Evolutionary conservation across 2,888 invertebrate genomes (phyloP).

Genomic region (Limnephilus lunatus): DNA sequence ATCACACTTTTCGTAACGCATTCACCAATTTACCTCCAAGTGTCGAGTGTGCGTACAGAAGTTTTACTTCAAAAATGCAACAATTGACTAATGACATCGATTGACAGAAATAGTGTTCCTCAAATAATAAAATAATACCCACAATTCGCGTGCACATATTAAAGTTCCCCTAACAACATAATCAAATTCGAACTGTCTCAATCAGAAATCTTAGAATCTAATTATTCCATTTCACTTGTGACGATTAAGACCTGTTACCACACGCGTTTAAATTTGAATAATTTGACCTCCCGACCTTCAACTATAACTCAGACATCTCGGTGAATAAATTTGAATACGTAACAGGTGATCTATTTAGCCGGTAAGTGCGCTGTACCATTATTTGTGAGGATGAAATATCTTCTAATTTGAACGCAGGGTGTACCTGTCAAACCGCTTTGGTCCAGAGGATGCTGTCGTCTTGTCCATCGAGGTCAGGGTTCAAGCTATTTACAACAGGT

Average conservation of each 20-base stretch:
- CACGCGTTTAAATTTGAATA: neutral
- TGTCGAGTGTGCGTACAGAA: no score
- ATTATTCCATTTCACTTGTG: neutral
- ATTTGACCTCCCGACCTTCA: neutral
- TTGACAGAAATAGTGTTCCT: no score
- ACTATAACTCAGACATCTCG: neutral
- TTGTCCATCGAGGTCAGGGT: conserved; percentile 25
- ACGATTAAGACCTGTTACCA: neutral
- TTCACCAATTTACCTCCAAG: no score
- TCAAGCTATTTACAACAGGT: conserved; percentile 43
- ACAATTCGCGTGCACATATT: neutral
- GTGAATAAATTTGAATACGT: conserved; percentile 23
- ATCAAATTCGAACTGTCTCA: neutral
- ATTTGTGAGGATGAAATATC: neutral
- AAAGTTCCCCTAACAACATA: neutral
- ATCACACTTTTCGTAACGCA: no score
- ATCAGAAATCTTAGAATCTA: neutral
- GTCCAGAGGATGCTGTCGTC: conserved; percentile 36
- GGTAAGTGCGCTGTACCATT: neutral
- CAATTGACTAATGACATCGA: no score
- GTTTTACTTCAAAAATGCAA: no score
- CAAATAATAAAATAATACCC: no score
- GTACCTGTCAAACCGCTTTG: conserved; percentile 27
- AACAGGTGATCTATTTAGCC: neutral
- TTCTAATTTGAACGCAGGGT: neutral